Percentiles rank a stretch among this genome's conserved stretches.
Evolutionary conservation across 2,888 invertebrate genomes (phyloP).

Genomic region (Hyposoter didymator): DNA sequence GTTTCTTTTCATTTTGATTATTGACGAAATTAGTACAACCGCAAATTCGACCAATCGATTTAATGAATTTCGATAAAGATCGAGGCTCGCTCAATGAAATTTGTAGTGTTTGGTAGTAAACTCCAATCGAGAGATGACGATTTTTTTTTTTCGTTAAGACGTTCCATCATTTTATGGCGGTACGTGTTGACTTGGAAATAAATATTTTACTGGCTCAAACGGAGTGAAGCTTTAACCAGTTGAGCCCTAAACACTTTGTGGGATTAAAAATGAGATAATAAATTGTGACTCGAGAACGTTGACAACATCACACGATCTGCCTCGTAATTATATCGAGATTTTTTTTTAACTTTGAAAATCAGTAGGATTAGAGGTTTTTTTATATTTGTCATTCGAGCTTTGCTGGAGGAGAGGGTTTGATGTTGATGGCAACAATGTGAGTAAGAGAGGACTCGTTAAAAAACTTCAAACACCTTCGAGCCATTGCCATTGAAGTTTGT

Average conservation of each 20-base stretch:
- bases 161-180: neutral
- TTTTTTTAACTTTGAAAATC: neutral
- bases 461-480: too few relatives aligned
- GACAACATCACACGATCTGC: neutral
- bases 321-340: neutral
- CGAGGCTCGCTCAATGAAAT: neutral
- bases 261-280: conserved; percentile 18
- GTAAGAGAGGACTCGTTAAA: too few relatives aligned
- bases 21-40: neutral
- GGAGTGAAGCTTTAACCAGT: neutral
- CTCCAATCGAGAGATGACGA: neutral
- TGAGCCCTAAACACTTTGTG: neutral
- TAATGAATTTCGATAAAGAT: neutral
- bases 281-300: neutral
- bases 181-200: neutral
- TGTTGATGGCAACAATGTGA: too few relatives aligned
- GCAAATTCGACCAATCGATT: neutral
- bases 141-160: neutral
- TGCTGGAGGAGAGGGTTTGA: neutral
- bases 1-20: neutral
- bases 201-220: neutral
- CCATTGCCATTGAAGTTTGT: too few relatives aligned
- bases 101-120: neutral
- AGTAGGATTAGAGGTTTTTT: neutral
- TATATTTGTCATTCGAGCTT: neutral